Evolutionary conservation across 2,113 vertebrate species (phyloP).

Genomic region (Sylvicapra grimmia): DNA sequence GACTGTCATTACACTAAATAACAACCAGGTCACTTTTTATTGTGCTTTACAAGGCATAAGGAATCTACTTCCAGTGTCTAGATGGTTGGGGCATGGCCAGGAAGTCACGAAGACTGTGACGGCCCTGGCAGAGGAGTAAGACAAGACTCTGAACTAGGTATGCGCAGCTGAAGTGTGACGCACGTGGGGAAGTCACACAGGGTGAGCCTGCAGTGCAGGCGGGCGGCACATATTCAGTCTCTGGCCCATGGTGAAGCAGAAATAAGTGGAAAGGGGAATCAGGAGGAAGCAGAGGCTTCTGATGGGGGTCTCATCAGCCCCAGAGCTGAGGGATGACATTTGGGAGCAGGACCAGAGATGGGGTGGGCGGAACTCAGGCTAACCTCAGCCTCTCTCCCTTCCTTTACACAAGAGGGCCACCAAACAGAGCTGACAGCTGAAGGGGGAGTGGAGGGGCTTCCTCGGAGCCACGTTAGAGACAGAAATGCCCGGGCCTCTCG

Average conservation of each 20-base stretch:
- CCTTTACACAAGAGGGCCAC: background rate
- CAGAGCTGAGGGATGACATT: background rate
- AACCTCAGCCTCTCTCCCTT: background rate
- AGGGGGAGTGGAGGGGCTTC: background rate
- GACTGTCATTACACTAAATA: background rate
- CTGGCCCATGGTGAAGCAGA: too few species aligned
- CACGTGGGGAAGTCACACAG: background rate
- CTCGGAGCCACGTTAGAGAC: background rate
- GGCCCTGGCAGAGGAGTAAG: background rate
- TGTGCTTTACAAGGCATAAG: background rate
- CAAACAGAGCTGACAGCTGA: background rate
- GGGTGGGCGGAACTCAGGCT: background rate
- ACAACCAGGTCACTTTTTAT: background rate
- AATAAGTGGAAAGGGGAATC: background rate
- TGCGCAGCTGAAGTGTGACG: background rate
- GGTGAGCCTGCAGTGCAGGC: background rate
- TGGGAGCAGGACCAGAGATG: background rate
- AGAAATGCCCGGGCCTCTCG: background rate
- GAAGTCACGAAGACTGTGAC: background rate
- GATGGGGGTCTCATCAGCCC: background rate
- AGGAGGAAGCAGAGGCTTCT: background rate
- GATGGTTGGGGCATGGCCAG: background rate
- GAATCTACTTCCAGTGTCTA: background rate
- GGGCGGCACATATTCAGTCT: rapidly evolving
- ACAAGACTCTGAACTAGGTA: background rate